Conservation (phyloP, 2,113 vertebrate species). For the Oceanodroma tethys region DNA sequence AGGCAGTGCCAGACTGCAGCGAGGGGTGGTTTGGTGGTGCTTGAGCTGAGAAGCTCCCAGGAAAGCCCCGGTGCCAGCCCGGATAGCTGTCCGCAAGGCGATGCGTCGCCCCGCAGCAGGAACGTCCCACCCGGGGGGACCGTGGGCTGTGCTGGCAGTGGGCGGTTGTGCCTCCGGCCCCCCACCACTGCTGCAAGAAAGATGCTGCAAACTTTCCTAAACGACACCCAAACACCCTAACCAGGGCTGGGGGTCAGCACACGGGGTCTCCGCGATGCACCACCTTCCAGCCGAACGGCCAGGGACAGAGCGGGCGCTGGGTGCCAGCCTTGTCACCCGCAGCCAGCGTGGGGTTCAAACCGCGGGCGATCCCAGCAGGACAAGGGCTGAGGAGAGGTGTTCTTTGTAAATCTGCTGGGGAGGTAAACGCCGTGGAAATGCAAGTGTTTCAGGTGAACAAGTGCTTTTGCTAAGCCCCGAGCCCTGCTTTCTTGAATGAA, state of each 20-base stretch:
- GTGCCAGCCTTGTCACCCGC: rapidly evolving
- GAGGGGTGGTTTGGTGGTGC: not conserved
- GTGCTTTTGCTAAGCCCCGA: rapidly evolving
- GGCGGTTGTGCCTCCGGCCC: not conserved
- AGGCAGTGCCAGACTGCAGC: not conserved
- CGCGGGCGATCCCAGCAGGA: not conserved
- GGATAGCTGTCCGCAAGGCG: not conserved
- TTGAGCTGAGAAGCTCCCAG: not conserved
- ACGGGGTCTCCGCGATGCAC: rapidly evolving
- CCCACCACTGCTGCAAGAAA: not conserved
- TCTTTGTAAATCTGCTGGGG: not conserved
- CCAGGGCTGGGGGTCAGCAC: not conserved
- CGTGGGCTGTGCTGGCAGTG: not conserved
- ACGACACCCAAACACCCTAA: not conserved
- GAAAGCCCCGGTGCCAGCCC: not conserved
- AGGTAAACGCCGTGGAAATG: not conserved
- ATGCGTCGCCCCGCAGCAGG: too few species aligned
- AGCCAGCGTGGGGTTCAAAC: rapidly evolving
- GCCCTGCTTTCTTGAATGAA: not conserved
- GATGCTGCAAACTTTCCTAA: not conserved
- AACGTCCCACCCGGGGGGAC: not conserved
- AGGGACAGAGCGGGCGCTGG: not conserved
- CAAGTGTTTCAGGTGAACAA: not conserved
- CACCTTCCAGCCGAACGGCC: not conserved
- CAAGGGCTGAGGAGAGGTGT: not conserved